A percentile compares a stretch with the other conserved stretches of the same genome.
Evolutionary conservation across 2,797 vertebrate genomes (phyloP).

Genomic region (Paedocypris micromegethes): DNA sequence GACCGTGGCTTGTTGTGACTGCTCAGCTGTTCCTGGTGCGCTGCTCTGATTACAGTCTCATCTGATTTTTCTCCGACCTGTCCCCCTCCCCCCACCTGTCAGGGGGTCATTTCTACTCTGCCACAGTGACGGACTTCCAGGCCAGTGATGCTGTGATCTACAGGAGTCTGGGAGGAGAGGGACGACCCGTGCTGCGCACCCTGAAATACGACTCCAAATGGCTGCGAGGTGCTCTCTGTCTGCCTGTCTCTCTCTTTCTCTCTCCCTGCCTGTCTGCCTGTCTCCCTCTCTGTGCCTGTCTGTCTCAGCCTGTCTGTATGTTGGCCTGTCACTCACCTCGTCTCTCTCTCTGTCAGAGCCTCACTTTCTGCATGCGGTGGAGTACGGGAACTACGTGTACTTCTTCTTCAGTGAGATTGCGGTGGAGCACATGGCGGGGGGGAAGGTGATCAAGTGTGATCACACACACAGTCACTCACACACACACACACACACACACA

Average conservation of each 20-base stretch:
- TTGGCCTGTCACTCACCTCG: too few species aligned
- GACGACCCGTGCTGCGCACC: constrained; percentile 82
- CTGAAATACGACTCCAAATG: constrained; percentile 98
- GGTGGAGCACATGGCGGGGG: constrained; percentile 86
- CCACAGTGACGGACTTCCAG: constrained; percentile 93
- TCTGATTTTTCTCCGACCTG: too few species aligned
- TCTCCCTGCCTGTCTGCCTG: too few species aligned
- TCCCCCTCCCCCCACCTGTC: constrained; percentile 32
- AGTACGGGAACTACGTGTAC: constrained; percentile 94
- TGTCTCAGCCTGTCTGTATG: too few species aligned
- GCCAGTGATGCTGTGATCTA: constrained; percentile 95
- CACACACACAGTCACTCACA: neutral
- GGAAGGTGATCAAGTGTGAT: constrained; percentile 74
- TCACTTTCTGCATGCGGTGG: constrained; percentile 90
- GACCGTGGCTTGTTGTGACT: too few species aligned
- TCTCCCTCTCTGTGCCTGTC: too few species aligned
- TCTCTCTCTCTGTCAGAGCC: constrained; percentile 71
- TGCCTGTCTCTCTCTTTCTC: too few species aligned
- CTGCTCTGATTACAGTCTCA: too few species aligned
- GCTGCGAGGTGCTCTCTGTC: constrained; percentile 79
- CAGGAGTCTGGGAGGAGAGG: constrained; percentile 84
- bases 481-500: neutral
- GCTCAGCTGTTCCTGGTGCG: too few species aligned
- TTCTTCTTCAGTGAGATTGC: constrained; percentile 96
- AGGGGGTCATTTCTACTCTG: constrained; percentile 93